These are phyloP conservation scores for Tauraco hartlaubi DNA, from an alignment of 2,797 vertebrate genomes.

Conservation along the genomic window DNA sequence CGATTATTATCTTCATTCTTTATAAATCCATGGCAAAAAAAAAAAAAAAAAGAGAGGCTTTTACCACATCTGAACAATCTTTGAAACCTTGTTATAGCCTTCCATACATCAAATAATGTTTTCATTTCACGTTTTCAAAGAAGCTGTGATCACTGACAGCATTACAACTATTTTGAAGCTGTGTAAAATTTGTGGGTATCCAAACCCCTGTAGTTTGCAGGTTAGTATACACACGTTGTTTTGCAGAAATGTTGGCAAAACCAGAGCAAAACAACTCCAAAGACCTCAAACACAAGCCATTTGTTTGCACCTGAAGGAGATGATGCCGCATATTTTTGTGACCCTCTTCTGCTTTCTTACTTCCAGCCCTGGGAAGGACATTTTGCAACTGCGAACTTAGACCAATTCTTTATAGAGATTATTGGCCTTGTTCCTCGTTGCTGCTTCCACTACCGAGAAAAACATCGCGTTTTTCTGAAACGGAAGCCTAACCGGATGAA, in stretches of 20 bases:
- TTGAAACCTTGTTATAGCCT: neutral
- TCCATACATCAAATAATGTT: neutral
- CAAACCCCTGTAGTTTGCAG: neutral
- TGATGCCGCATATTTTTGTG: neutral
- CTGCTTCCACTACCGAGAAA: neutral
- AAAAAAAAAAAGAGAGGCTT: neutral
- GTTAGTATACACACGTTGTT: neutral
- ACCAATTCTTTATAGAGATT: neutral
- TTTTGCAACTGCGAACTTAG: fast-evolving
- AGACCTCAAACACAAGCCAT: neutral
- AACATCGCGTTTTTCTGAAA: fast-evolving
- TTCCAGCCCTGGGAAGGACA: neutral
- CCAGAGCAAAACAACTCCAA: neutral
- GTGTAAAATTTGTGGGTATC: neutral
- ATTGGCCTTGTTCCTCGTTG: neutral
- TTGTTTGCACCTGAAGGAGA: neutral
- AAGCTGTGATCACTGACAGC: neutral
- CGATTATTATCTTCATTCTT: neutral
- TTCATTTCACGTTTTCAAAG: neutral
- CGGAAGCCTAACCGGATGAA: fast-evolving
- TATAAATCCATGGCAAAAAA: neutral
- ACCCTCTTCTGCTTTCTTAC: neutral
- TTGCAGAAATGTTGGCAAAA: neutral
- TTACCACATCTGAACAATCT: neutral
- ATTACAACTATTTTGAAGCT: neutral